Percentiles rank a stretch among this genome's conserved stretches.
Conservation (phyloP, 2,888 invertebrate species). For the Julus scanicus region DNA sequence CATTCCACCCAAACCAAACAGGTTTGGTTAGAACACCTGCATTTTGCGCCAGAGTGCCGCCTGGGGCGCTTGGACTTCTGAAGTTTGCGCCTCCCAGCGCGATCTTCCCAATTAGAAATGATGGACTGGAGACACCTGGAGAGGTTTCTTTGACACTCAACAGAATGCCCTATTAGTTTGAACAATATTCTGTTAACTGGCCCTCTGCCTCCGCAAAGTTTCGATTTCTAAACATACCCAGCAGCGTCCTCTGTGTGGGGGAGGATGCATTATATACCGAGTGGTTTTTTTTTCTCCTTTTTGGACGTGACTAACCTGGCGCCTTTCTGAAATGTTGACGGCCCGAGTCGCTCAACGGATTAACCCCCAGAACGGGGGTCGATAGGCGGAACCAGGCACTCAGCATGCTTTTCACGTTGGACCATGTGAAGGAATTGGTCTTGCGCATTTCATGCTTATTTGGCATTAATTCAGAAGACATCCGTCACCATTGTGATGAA, state of each 20-base stretch:
- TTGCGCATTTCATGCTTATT: constrained; percentile 40
- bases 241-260: not conserved
- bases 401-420: constrained; percentile 26
- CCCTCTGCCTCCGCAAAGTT: not conserved
- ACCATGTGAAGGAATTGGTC: constrained; percentile 16
- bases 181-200: not conserved
- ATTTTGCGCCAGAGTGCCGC: not conserved
- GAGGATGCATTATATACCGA: no score
- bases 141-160: not conserved
- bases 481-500: constrained; percentile 40
- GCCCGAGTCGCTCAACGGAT: not conserved
- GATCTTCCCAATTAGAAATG: constrained; percentile 43
- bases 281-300: not conserved
- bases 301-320: not conserved
- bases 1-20: not conserved
- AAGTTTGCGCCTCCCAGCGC: constrained; percentile 12
- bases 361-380: not conserved
- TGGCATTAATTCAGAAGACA: not conserved
- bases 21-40: constrained; percentile 28
- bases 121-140: constrained; percentile 32
- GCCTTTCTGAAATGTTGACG: not conserved
- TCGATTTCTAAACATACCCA: not conserved
- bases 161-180: constrained; percentile 4
- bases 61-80: not conserved
- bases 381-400: constrained; percentile 14